Conservation (phyloP, 1,140 invertebrate genomes). For the Zaprionus camerounensis region DNA sequence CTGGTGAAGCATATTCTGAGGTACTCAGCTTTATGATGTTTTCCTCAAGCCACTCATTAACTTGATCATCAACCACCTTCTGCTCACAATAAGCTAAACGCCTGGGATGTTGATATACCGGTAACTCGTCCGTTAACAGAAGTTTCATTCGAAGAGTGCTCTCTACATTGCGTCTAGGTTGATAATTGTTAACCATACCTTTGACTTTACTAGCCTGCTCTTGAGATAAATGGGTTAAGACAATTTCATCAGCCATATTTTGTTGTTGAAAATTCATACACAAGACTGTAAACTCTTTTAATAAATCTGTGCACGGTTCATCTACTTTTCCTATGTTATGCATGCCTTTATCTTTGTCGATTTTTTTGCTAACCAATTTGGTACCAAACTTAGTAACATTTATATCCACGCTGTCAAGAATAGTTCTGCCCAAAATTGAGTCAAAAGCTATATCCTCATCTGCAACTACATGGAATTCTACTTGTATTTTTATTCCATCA, state of each 20-base stretch:
- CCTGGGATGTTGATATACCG: no score
- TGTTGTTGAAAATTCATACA: neutral
- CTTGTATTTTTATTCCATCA: constrained; percentile 16
- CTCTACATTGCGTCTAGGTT: no score
- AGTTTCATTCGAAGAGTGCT: no score
- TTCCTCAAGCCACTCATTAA: constrained; percentile 54
- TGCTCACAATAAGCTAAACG: constrained; percentile 33
- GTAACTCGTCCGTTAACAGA: no score
- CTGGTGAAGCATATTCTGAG: constrained; percentile 6
- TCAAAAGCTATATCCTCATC: constrained; percentile 33
- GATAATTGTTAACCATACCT: constrained; percentile 3
- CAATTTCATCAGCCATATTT: neutral
- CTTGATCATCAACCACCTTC: neutral
- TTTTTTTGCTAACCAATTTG: constrained; percentile 2
- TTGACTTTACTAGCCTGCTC: neutral
- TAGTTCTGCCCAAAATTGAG: constrained; percentile 22
- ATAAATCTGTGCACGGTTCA: no score
- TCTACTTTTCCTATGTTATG: neutral
- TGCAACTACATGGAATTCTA: constrained; percentile 28
- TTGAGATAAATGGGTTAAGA: neutral
- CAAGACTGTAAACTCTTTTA: neutral
- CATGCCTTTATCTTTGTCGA: no score
- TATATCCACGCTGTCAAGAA: constrained; percentile 14
- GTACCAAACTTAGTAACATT: neutral
- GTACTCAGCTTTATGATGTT: constrained; percentile 9